A percentile compares a stretch with the other conserved stretches of the same genome.
Conservation (phyloP, 2,888 invertebrate genomes). For the Harpalus rubripes region DNA sequence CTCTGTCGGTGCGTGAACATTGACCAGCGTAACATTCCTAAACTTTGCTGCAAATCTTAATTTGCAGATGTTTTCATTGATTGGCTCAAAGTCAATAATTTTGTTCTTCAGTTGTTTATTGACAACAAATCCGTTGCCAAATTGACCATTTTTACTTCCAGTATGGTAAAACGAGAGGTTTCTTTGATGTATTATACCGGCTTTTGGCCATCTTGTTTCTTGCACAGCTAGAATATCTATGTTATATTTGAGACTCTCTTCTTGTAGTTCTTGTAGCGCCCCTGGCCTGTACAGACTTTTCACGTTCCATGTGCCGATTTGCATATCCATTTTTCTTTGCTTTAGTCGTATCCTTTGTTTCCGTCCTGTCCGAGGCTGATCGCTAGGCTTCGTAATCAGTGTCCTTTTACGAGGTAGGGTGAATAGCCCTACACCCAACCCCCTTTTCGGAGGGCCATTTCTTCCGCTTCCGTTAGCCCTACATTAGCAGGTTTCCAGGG, state of each 20-base stretch:
- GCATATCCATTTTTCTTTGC: neutral
- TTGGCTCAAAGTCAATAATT: neutral
- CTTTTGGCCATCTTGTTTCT: slow-evolving; percentile 10
- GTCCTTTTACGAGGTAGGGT: neutral
- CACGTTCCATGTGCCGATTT: slow-evolving; percentile 11
- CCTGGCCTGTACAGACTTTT: neutral
- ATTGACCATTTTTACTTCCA: neutral
- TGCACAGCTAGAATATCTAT: slow-evolving; percentile 12
- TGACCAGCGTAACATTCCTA: slow-evolving; percentile 40
- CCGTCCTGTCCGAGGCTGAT: no score
- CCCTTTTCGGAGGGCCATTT: no score
- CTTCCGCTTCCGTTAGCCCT: no score
- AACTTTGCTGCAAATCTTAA: neutral
- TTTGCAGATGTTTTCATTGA: neutral
- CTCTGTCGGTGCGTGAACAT: slow-evolving; percentile 68
- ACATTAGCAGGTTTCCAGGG: no score
- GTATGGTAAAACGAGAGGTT: neutral
- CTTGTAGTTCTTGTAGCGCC: slow-evolving; percentile 17
- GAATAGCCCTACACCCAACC: neutral
- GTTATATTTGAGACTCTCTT: no score
- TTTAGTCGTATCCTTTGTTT: neutral
- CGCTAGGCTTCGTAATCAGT: neutral
- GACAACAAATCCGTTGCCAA: neutral
- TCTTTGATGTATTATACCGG: neutral
- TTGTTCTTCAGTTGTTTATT: neutral